Evolutionary conservation across 2,888 invertebrate genomes (phyloP), one percentile per base, ranked within the genome.

Genomic region (Drosophila borborema): DNA sequence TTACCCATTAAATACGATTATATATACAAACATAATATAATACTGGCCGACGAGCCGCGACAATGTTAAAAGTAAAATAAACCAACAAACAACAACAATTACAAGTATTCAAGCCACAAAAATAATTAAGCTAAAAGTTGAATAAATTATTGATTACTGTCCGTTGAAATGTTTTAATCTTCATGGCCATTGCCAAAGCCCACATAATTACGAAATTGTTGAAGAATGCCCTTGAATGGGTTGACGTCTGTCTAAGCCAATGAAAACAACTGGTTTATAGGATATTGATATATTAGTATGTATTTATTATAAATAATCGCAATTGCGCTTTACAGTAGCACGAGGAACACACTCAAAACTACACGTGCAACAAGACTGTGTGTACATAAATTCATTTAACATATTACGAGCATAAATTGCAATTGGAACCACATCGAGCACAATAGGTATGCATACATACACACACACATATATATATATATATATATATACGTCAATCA

Each of bases 101-200:
- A 58, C 76, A 89, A 89, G 87, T 86, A 86, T 89, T 86, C 73
- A 72, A 64, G 63, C 67, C 68, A 67, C 80, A 80, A 74, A 80
- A 68, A 67, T 65, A 83, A 75, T 71, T 82, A 80, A 73, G 83
- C 81, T 86, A 74, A 68, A 86, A 64, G 81, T 86, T 84, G 64
- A 84, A 84, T 84, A 84, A 84, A 84, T 78, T 80, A 88, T 83
- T 84, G 81, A 84, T 88, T 81, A 77, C 73, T 75, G 65, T 65
- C 64, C 68, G 46, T 23, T 64, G 16, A 5, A 31, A 23, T 31
- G 46, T 23, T 18, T 55, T 38, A 53, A 28, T 14, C 36, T 31
- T 49, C 28, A 36, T 53, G 18, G n/a, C n/a, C n/a, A 41, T 28
- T 6, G 5, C 28, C 28, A 28, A 28, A 28, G 28, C 28, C 28